A percentile compares a stretch with the other conserved stretches of the same genome.
Conservation (phyloP, 1,140 invertebrate genomes). For the Drosophila orosa region DNA sequence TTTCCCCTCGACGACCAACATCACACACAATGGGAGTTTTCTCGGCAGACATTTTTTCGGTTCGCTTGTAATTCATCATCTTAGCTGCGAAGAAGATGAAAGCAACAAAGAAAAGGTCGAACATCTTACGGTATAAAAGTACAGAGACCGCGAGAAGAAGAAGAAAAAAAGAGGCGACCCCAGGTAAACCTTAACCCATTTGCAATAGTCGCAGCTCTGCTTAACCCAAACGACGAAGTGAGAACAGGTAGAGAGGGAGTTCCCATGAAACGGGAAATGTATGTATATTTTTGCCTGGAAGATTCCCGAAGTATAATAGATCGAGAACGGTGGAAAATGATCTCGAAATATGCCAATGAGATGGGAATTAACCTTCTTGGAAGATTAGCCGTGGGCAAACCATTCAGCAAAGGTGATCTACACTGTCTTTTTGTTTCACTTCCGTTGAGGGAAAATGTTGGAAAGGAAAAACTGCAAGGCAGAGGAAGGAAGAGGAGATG, state of each 20-base stretch:
- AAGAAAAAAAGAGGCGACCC: constrained; percentile 43
- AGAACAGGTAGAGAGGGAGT: constrained; percentile 31
- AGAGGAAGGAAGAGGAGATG: not conserved
- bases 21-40: constrained; percentile 54
- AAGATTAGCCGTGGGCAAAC: constrained; percentile 1
- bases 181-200: constrained; percentile 67
- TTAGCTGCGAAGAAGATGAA: constrained; percentile 47
- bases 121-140: constrained; percentile 21
- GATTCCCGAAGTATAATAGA: constrained; percentile 4
- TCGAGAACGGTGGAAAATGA: constrained; percentile 23
- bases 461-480: not conserved
- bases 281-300: constrained; percentile 15
- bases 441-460: constrained; percentile 14
- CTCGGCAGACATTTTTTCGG: constrained; percentile 53
- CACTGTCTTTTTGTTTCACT: constrained; percentile 9
- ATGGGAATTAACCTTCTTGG: constrained; percentile 19
- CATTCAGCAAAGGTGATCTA: constrained; percentile 7
- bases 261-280: constrained; percentile 28
- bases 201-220: constrained; percentile 20
- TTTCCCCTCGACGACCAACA: constrained; percentile 1
- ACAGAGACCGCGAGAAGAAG: constrained; percentile 16
- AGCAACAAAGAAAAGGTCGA: constrained; percentile 44
- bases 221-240: constrained; percentile 36
- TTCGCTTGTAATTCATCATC: constrained; percentile 68
- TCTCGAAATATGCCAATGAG: constrained; percentile 24